A percentile compares a stretch with the other conserved stretches of the same genome.
These are phyloP conservation scores for Conchocele bisecta DNA, from an alignment of 2,888 invertebrate species.

Conservation along the genomic window DNA sequence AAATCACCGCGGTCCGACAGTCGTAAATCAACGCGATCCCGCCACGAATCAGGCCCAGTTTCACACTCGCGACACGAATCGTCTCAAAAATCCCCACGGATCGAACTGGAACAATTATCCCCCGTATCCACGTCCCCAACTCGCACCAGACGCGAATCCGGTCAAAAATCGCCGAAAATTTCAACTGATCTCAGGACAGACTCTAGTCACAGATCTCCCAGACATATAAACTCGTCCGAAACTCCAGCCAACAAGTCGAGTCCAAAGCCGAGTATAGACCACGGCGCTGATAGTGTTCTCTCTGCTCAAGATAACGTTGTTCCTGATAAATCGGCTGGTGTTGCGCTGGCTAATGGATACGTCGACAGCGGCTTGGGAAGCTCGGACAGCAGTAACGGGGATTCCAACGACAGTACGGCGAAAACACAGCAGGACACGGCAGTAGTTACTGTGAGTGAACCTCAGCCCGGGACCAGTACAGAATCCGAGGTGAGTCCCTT, in stretches of 20 bases:
- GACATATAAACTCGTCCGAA: constrained; percentile 15
- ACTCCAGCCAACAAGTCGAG: background rate
- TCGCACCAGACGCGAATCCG: constrained; percentile 11
- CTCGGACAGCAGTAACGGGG: constrained; percentile 75
- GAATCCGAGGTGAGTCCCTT: no score
- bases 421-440: no score
- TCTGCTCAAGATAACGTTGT: constrained; percentile 1
- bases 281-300: background rate
- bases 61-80: constrained; percentile 1
- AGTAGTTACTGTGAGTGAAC: no score
- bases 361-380: constrained; percentile 76
- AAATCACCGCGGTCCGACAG: background rate
- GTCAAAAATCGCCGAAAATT: constrained; percentile 24
- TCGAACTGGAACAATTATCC: constrained; percentile 21
- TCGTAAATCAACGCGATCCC: no score
- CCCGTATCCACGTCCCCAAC: no score
- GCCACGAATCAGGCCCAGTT: no score
- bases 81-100: constrained; percentile 2
- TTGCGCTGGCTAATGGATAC: constrained; percentile 29
- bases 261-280: background rate
- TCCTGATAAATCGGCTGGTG: background rate
- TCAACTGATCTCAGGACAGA: no score
- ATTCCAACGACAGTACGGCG: constrained; percentile 71
- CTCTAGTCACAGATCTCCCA: constrained; percentile 2
- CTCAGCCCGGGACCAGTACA: no score